phyloP scores from a whole-genome alignment of 2,888 invertebrate genomes.

The Limnephilus lunatus region DNA sequence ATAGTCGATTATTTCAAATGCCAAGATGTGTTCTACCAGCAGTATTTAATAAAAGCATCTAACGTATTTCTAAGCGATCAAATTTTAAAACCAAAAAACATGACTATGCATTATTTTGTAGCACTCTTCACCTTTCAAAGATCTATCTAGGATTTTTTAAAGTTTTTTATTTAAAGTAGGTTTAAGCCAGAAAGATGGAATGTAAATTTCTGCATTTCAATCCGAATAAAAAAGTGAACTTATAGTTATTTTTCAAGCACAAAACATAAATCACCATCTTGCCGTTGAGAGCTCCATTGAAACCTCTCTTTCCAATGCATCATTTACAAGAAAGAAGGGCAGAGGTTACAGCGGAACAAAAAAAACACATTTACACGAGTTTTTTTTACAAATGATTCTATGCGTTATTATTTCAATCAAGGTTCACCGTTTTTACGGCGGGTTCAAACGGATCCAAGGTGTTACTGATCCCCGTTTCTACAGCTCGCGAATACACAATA shows the following conservation, averaged over 20 bases:
- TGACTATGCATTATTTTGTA: no score
- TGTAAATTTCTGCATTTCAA: not conserved
- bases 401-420: constrained; percentile 3
- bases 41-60: no score
- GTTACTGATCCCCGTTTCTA: constrained; percentile 10
- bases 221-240: not conserved
- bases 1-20: no score
- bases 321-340: not conserved
- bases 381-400: not conserved
- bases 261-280: not conserved
- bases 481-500: not conserved
- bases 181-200: no score
- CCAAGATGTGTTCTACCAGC: no score
- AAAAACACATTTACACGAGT: not conserved
- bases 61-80: no score
- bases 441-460: not conserved
- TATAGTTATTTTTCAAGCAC: not conserved
- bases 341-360: not conserved
- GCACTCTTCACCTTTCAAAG: no score
- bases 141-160: no score
- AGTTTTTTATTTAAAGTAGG: no score
- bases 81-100: no score
- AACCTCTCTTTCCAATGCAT: not conserved
- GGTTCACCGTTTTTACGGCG: not conserved
- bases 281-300: not conserved